Base-by-base conservation (phyloP, 2,888 invertebrate species). In the Acleris emargana region DNA sequence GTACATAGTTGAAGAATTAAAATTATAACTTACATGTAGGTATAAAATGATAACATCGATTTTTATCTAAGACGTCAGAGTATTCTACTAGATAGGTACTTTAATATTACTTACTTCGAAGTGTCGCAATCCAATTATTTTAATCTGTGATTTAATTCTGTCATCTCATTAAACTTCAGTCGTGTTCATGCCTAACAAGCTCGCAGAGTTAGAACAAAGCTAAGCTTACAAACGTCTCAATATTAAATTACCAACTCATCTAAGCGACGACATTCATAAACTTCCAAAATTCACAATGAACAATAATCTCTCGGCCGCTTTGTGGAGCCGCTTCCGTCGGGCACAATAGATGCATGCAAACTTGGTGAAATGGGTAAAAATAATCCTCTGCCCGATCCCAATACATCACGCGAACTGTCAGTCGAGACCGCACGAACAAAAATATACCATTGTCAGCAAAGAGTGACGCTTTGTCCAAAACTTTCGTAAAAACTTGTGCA, bases 361-460 rank as follows among this genome's bases (percentile, higher is more conserved):
- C 89, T 90, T 91, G 76, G 88, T 89, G 88, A 90, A 91, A 91
- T 88, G 88, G 90, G 90, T 87, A 91, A 90, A 91, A 91, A 91
- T 92, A 92, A 91, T 91, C 91, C 89, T 84, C 86, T 81, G 79
- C 82, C 84, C 81, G 74, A 80, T 82, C 78, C 87, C 88, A 91
- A 92, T 92, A 91, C 91, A 91, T 92, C 92, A 91, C 89, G 86
- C 83, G 77, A 88, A 85, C 88, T 92, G 91, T 90, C 91, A 91
- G 88, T 83, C 71, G 84, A 83, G 83, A 91, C 91, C 91, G 86
- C 91, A 92, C 82, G 87, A 89, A 90, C 91, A 90, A 90, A 91
- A 92, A 91, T 91, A 91, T 79, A 82, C 87, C 82, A 90, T 91
- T 91, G 90, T 91, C 80, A 77, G 74, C 76, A 77, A 79, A 77